A percentile compares a stretch with the other conserved stretches of the same genome.
Evolutionary conservation across 2,797 vertebrate genomes (phyloP).

Genomic region (Silurus lanzhouensis): DNA sequence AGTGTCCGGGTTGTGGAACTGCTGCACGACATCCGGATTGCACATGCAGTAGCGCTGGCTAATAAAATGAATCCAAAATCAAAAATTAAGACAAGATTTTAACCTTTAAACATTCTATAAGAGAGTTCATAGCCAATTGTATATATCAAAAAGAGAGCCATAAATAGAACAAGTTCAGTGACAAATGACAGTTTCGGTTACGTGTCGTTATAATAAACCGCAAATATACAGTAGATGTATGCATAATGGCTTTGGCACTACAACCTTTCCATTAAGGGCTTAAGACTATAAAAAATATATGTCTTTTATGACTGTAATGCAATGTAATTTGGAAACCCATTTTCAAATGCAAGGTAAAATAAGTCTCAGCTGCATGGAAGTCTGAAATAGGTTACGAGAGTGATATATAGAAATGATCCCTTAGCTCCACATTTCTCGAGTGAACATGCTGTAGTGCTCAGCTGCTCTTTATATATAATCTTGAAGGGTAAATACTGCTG

Average conservation of each 20-base stretch:
- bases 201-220: neutral
- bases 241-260: neutral
- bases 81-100: neutral
- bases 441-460: neutral
- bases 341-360: neutral
- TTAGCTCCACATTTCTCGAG: neutral
- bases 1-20: conserved; percentile 99
- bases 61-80: conserved; percentile 26
- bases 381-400: neutral
- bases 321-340: neutral
- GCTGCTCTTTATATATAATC: conserved; percentile 10
- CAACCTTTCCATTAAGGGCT: neutral
- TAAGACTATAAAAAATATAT: neutral
- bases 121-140: no score
- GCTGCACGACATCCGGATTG: conserved; percentile 96
- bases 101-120: neutral
- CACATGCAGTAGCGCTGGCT: conserved; percentile 99
- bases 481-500: conserved; percentile 23
- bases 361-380: neutral
- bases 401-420: conserved; percentile 17
- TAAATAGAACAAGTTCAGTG: neutral
- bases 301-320: neutral
- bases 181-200: neutral
- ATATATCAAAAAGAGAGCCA: neutral
- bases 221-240: neutral